These are phyloP conservation scores for Ameiurus melas DNA, from an alignment of 2,113 vertebrate species.

Conservation along the genomic window DNA sequence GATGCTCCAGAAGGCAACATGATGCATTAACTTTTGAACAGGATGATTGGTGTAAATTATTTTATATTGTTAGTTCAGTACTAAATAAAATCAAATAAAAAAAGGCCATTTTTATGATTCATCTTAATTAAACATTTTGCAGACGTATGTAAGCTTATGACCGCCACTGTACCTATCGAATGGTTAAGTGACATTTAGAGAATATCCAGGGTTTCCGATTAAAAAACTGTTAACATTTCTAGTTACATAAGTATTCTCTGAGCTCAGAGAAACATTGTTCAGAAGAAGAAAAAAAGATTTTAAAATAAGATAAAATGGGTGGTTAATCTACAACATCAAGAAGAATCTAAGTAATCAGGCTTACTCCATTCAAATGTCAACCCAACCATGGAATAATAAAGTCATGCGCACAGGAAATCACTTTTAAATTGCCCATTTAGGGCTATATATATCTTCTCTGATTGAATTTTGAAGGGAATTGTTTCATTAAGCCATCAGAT, in stretches of 20 bases:
- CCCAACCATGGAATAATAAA: slow-evolving; percentile 18
- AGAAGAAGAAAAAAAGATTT: neutral
- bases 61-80: no score
- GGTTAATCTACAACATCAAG: neutral
- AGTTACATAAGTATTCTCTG: neutral
- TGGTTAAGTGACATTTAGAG: neutral
- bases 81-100: no score
- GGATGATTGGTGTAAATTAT: no score
- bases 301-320: neutral
- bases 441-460: slow-evolving; percentile 17
- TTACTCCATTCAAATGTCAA: neutral
- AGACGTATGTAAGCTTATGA: no score
- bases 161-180: neutral
- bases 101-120: no score
- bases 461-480: slow-evolving; percentile 19
- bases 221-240: neutral
- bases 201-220: neutral
- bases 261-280: neutral
- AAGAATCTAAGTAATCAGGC: slow-evolving; percentile 16
- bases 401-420: slow-evolving; percentile 16
- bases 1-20: no score
- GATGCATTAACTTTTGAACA: no score
- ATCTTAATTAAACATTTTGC: no score
- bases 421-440: slow-evolving; percentile 27
- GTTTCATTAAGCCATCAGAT: slow-evolving; percentile 20